Conservation (phyloP, 2,888 invertebrate genomes). For the Caenorhabditis sp. region DNA sequence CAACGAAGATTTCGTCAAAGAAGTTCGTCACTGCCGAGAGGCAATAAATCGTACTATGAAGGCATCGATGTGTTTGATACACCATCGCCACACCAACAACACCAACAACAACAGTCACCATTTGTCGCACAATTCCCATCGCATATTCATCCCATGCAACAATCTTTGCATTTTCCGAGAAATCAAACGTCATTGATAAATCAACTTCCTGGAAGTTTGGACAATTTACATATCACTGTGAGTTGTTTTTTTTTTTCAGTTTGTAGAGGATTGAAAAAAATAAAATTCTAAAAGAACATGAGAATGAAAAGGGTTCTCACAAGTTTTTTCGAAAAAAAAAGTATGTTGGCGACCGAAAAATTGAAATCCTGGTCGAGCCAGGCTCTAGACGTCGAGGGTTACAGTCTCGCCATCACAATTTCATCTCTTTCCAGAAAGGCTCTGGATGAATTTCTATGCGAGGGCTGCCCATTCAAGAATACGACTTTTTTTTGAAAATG, state of each 20-base stretch:
- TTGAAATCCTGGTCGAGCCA: too few species aligned
- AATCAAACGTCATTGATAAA: constrained; percentile 21
- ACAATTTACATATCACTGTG: constrained; percentile 46
- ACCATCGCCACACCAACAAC: constrained; percentile 17
- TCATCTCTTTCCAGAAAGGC: too few species aligned
- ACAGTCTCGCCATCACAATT: too few species aligned
- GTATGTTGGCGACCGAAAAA: too few species aligned
- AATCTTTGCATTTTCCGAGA: constrained; percentile 3
- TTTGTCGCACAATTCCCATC: neutral
- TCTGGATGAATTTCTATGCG: too few species aligned
- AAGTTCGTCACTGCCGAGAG: constrained; percentile 52
- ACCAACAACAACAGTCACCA: neutral
- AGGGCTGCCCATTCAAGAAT: too few species aligned
- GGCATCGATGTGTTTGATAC: constrained; percentile 26
- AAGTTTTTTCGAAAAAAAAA: too few species aligned
- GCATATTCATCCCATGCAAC: neutral
- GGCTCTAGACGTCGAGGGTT: too few species aligned
- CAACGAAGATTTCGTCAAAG: constrained; percentile 49
- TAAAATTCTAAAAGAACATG: neutral
- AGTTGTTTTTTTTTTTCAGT: too few species aligned
- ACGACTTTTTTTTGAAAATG: too few species aligned
- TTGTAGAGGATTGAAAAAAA: neutral
- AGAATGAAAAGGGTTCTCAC: too few species aligned
- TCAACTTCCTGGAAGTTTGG: constrained; percentile 46
- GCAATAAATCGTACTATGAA: constrained; percentile 39